Evolutionary conservation across 2,888 invertebrate genomes (phyloP), one percentile per base, ranked within the genome.

Genomic region (Danaus chrysippus): DNA sequence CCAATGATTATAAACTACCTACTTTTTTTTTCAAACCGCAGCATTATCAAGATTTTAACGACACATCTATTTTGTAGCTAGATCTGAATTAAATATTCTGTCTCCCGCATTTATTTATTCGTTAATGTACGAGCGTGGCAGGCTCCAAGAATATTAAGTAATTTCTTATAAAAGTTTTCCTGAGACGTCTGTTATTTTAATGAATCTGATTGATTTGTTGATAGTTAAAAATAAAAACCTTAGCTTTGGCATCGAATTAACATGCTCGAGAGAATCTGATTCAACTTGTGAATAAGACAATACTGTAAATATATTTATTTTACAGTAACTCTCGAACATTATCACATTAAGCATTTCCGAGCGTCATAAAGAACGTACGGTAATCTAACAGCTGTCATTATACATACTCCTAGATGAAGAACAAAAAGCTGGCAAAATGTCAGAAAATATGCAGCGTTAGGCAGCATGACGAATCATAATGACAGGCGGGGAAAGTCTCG

Each of bases 391-490:
- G 69, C 76, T 73, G 75, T 79, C 80, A 84, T 84, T 81, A 83
- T 74, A 70, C 79, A 82, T 83, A 82, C 81, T 76, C 82, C 81
- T 84, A 82, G 77, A 75, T 77, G 70, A 68, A 71, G 73, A 74
- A 81, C 84, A 87, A 87, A 87, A 87, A 86, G 76, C 77, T 77
- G 76, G 77, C 81, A 79, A 76, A 78, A 72, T 75, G 78, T 78
- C 82, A 83, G 85, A 79, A 82, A 78, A 73, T 75, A 73, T 75
- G 74, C 75, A 69, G 70, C 71, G 75, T 73, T 76, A 78, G 75
- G 75, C 73, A 77, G 77, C 82, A 82, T 82, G 77, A 76, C 80
- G 82, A 88, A 90, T 87, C 73, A 72, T 84, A 87, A 89, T 83
- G 86, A 87, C 81, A 73, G 74, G 62, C 70, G 73, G 81, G 79